Conservation (phyloP, 2,888 invertebrate species). For the Apodemia hepburni region DNA sequence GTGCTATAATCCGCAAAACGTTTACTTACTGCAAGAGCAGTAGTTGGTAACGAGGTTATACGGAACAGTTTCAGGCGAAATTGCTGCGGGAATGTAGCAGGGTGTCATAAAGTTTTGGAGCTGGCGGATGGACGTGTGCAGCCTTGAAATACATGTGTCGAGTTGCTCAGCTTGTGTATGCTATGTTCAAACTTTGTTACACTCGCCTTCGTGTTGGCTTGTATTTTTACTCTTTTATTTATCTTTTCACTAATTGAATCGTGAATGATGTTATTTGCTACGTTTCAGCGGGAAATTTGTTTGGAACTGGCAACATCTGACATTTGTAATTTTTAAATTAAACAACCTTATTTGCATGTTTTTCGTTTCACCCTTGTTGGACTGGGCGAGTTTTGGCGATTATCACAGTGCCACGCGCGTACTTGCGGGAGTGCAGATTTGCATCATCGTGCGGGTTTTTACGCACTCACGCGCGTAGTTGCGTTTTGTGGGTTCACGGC, state of each 20-base stretch:
- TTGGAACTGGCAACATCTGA: not conserved
- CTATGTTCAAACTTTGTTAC: constrained; percentile 28
- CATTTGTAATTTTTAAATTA: not conserved
- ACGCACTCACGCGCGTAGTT: no score
- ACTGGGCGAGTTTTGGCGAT: no score
- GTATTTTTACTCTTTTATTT: constrained; percentile 9
- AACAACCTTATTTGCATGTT: no score
- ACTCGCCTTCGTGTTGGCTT: constrained; percentile 20
- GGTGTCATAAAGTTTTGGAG: constrained; percentile 68
- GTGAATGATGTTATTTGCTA: not conserved
- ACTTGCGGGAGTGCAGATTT: no score
- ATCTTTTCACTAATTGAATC: constrained; percentile 2
- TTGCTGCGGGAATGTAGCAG: constrained; percentile 63
- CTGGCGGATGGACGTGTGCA: constrained; percentile 46
- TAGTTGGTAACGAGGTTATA: constrained; percentile 71
- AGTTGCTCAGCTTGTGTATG: constrained; percentile 47
- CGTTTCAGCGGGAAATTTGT: not conserved
- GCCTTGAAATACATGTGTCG: constrained; percentile 58
- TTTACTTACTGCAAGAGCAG: constrained; percentile 56
- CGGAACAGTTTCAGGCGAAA: constrained; percentile 65
- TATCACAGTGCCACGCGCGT: no score
- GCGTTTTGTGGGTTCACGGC: no score
- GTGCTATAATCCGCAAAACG: constrained; percentile 59
- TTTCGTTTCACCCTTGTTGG: no score
- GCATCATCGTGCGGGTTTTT: no score